A percentile compares a stretch with the other conserved stretches of the same genome.
phyloP scores from a whole-genome alignment of 2,888 invertebrate genomes.

The Augiades crinisus region DNA sequence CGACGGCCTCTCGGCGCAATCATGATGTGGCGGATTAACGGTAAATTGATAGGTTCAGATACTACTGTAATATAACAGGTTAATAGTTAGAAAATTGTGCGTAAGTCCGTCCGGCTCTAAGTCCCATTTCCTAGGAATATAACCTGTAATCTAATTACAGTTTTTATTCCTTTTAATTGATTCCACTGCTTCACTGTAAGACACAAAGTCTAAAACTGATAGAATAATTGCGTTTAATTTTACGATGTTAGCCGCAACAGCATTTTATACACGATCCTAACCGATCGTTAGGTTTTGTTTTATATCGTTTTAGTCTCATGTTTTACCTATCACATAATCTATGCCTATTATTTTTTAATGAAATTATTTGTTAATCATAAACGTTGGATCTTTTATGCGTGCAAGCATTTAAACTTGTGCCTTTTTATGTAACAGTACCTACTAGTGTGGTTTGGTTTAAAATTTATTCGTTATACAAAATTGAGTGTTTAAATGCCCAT shows the following conservation, averaged over 20 bases:
- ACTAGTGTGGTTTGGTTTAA: no score
- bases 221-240: neutral
- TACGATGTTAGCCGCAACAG: neutral
- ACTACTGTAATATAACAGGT: slow-evolving; percentile 29
- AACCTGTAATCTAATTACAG: slow-evolving; percentile 3
- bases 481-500: neutral
- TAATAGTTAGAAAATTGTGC: slow-evolving; percentile 29
- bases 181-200: neutral
- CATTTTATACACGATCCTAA: no score
- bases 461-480: no score
- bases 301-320: no score
- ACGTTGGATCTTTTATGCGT: no score
- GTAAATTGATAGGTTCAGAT: slow-evolving; percentile 46
- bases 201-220: neutral
- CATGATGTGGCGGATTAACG: slow-evolving; percentile 44
- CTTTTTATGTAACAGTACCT: no score
- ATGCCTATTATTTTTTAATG: neutral
- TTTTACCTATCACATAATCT: neutral
- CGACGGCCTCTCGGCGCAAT: slow-evolving; percentile 21
- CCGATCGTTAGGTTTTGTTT: neutral
- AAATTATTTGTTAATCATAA: no score
- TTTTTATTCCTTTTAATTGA: neutral
- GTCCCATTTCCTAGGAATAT: neutral
- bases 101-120: slow-evolving; percentile 1
- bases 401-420: no score